Base-by-base conservation (phyloP, 2,797 vertebrate genomes). In the Myiotriccus ornatus region DNA sequence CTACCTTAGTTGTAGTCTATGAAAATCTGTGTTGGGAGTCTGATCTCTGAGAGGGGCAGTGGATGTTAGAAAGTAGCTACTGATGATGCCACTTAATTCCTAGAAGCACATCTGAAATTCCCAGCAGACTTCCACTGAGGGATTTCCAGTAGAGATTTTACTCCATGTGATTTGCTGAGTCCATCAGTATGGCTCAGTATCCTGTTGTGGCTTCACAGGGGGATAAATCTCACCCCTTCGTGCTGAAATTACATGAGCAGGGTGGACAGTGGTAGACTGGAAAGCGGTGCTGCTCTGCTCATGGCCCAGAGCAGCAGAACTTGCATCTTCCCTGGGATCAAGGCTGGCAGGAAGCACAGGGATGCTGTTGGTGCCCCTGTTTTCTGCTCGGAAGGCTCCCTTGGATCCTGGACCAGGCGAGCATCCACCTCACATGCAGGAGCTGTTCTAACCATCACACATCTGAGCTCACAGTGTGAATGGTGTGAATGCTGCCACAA, bases 191-290 rank as follows among this genome's bases (percentile, higher is more conserved):
- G 46, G 46, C 46, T 87, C 28, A 25, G 28, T 63, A 21, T 34
- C 68, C 18, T 0, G 0, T 19, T 49, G 28, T 49, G 25, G n/a
- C 63, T 57, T 87, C 13, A 6, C 0, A 0, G 39, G 10, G 47
- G 14, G 2, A 47, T 75, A 50, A 70, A 84, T 55, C 57, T 34
- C 41, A 50, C 13, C 23, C 10, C 30, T 70, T 28, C 21, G 5
- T 39, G 17, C n/a, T 84, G 56, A 55, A 74, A 25, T 65, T n/a
- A 57, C 41, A 55, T 30, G 30, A 25, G 41, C 23, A 15, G 16
- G 18, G 46, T 37, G 7, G 39, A 21, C 43, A 35, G 28, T 22
- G n/a, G 37, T 16, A 28, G 32, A 8, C 47, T 81, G n/a, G 59
- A 89, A 27, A n/a, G 14, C 8, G 6, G 7, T 1, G 2, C 30